phyloP scores from a whole-genome alignment of 2,797 vertebrate species.

The Helicolenus hilgendorfi region DNA sequence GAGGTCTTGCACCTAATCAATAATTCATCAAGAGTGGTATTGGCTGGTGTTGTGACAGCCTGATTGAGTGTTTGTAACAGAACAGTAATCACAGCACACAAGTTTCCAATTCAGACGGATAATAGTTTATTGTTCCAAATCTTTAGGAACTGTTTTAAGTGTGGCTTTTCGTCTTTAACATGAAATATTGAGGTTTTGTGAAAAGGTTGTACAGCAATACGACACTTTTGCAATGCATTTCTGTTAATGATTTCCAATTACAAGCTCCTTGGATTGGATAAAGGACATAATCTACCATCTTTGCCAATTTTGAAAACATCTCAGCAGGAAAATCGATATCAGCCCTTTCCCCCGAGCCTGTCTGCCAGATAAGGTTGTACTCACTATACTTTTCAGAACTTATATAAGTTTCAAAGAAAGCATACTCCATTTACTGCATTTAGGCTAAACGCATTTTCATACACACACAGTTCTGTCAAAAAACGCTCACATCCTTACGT shows the following conservation, averaged over 20 bases:
- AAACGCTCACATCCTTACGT: background rate
- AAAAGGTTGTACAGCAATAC: background rate
- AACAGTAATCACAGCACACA: background rate
- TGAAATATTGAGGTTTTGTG: background rate
- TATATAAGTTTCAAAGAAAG: background rate
- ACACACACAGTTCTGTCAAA: background rate
- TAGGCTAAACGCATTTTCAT: background rate
- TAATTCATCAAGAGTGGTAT: conserved; percentile 23
- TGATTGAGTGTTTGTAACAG: conserved; percentile 29
- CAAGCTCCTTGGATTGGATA: background rate
- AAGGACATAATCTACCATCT: background rate
- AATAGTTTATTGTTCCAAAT: background rate
- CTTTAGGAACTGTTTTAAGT: background rate
- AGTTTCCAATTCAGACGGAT: conserved; percentile 31
- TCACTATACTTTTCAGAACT: background rate
- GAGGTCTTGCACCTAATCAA: conserved; percentile 47
- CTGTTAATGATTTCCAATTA: background rate
- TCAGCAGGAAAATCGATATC: conserved; percentile 32
- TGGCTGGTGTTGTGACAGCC: conserved; percentile 33
- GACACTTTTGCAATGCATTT: background rate
- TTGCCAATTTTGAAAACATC: background rate
- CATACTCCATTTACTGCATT: background rate
- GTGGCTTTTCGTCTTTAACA: background rate
- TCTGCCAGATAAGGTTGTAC: background rate
- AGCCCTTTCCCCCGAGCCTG: background rate